Conservation (phyloP, 2,797 vertebrate species). For the Percopsis omiscomaycus region DNA sequence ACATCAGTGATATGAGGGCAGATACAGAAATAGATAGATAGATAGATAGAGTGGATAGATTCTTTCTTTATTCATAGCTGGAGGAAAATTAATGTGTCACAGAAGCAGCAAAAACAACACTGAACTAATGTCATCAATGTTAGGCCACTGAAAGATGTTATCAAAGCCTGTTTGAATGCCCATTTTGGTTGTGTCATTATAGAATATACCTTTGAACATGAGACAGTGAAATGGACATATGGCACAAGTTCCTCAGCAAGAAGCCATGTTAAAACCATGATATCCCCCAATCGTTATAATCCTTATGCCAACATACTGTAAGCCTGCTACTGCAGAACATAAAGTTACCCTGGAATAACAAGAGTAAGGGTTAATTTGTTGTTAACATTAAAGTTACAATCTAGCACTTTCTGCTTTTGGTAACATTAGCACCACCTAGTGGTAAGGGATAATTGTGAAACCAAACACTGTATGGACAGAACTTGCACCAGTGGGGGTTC, state of each 20-base stretch:
- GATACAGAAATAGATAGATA: too few species aligned
- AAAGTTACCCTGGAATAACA: slow-evolving; percentile 51
- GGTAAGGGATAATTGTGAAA: too few species aligned
- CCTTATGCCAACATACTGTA: slow-evolving; percentile 66
- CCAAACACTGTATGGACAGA: too few species aligned
- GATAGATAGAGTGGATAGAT: too few species aligned
- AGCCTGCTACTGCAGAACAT: slow-evolving; percentile 45
- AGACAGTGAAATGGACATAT: slow-evolving; percentile 55
- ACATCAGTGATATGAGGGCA: not conserved
- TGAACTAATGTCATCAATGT: slow-evolving; percentile 36
- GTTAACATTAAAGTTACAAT: too few species aligned
- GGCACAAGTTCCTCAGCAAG: slow-evolving; percentile 53
- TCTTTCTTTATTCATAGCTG: too few species aligned
- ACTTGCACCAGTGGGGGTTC: too few species aligned
- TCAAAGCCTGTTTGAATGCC: slow-evolving; percentile 47
- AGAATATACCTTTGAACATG: slow-evolving; percentile 63
- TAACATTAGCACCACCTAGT: too few species aligned
- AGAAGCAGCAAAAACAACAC: too few species aligned
- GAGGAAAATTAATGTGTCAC: too few species aligned
- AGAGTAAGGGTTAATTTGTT: slow-evolving; percentile 51
- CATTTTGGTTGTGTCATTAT: slow-evolving; percentile 58
- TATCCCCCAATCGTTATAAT: slow-evolving; percentile 68
- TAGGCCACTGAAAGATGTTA: slow-evolving; percentile 54
- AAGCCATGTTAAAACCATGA: slow-evolving; percentile 76
- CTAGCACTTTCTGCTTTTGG: too few species aligned